phyloP scores from a whole-genome alignment of 2,888 invertebrate genomes.

The Xestoiulus laeticollis region DNA sequence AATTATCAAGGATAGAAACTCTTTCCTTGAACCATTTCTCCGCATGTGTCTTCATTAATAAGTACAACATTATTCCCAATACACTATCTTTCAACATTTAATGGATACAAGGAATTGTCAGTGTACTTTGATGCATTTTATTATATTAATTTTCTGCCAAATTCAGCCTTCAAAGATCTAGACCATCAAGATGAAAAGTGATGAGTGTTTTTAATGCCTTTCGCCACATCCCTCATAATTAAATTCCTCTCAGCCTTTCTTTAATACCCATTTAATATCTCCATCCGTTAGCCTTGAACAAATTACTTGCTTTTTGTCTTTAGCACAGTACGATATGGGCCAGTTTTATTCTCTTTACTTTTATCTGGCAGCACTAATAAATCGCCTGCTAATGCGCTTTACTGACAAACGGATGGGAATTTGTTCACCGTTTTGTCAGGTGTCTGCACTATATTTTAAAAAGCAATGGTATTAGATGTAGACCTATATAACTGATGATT shows the following conservation, averaged over 20 bases:
- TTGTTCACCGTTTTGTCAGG: not conserved
- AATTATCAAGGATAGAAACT: too few species aligned
- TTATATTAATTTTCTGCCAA: not conserved
- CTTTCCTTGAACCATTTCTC: too few species aligned
- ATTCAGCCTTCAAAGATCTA: not conserved
- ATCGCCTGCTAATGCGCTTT: not conserved
- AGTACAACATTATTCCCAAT: too few species aligned
- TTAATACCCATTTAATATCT: not conserved
- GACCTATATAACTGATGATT: not conserved
- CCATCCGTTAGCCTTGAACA: not conserved
- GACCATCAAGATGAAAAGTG: not conserved
- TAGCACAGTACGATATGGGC: not conserved
- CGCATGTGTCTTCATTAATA: too few species aligned
- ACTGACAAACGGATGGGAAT: not conserved
- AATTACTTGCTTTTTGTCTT: not conserved
- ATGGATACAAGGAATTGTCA: too few species aligned
- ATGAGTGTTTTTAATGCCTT: constrained; percentile 6
- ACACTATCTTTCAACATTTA: too few species aligned
- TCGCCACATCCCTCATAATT: not conserved
- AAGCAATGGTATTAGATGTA: not conserved
- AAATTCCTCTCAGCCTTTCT: not conserved
- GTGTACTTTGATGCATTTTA: not conserved
- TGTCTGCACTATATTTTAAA: not conserved
- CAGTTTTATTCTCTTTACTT: constrained; percentile 14
- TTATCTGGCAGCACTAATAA: not conserved